Evolutionary conservation across 2,888 invertebrate genomes (phyloP), one percentile per base, ranked within the genome.

Genomic region (Heteromyza rotundicornis): DNA sequence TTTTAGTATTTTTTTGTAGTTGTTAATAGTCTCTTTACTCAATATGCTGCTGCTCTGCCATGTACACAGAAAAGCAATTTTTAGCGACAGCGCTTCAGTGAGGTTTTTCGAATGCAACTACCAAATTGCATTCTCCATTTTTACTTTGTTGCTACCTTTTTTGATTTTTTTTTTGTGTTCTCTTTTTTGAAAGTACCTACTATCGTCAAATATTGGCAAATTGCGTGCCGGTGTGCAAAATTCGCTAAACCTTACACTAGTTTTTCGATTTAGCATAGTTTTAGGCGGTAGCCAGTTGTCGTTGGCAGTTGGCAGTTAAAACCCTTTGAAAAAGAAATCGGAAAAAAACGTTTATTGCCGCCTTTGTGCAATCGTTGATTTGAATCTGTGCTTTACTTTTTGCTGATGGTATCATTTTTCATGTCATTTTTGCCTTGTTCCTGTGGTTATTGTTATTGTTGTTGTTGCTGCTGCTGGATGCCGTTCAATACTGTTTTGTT

Each of bases 381-480:
- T 40, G 66, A 70, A 70, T 68, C 68, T 50, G 35, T 49, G 50
- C 23, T 49, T 32, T 8, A 19, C 10, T n/a, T 24, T 3, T 17
- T 19, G 54, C 47, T 47, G 47, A 47, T 47, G 1, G 22, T 40
- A 44, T 23, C 56, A 56, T 12, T 56, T 56, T 44, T 56, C 14
- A 17, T 20, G 14, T 20, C 24, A 23, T 54, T 20, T 35, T 36
- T 14, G 5, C 20, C 2, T 53, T 35, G 2, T 24, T 14, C 23
- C 7, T 44, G 35, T 14, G 14, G 2, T 32, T 27, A 16, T 51
- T 51, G 20, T 51, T 16, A 14, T 14, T 7, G 14, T 12, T 24
- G 27, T n/a, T 51, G 2, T 14, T 14, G 14, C 2, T n/a, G n/a
- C n/a, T n/a, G n/a, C n/a, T n/a, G n/a, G n/a, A n/a, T n/a, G n/a